These are phyloP conservation scores for Andrena hattorfiana DNA, from an alignment of 2,888 invertebrate species.

Conservation along the genomic window DNA sequence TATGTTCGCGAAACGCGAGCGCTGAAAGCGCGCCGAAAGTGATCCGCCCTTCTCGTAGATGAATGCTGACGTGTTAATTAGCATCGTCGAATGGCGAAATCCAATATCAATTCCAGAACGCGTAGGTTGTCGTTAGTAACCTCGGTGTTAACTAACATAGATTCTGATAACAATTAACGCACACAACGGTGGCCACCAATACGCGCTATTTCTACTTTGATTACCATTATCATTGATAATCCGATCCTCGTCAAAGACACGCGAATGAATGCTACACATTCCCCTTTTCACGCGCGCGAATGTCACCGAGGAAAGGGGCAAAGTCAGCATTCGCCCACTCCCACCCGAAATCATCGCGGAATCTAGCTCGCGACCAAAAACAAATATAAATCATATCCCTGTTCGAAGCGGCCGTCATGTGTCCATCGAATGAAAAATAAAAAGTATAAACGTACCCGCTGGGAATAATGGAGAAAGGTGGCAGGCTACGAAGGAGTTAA, in stretches of 20 bases:
- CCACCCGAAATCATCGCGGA: neutral
- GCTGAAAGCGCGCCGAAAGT: neutral
- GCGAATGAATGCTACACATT: neutral
- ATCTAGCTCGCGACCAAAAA: neutral
- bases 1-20: too few species aligned
- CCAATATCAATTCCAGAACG: constrained; percentile 31
- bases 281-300: too few species aligned
- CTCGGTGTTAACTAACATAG: constrained; percentile 5
- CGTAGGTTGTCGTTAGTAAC: neutral
- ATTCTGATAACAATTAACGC: constrained; percentile 6
- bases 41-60: neutral
- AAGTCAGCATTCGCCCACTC: neutral
- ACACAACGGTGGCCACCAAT: neutral
- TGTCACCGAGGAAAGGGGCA: too few species aligned
- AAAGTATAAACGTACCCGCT: constrained; percentile 23
- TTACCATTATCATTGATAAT: neutral
- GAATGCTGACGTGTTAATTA: constrained; percentile 20
- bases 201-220: neutral
- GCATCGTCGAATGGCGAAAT: constrained; percentile 17
- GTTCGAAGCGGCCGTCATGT: neutral
- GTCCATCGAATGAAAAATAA: constrained; percentile 46
- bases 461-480: constrained; percentile 42
- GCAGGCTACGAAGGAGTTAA: constrained; percentile 28
- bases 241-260: neutral
- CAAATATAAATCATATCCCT: constrained; percentile 7